phyloP scores from a whole-genome alignment of 1,140 invertebrate genomes.

The Drosophila bifasciata region DNA sequence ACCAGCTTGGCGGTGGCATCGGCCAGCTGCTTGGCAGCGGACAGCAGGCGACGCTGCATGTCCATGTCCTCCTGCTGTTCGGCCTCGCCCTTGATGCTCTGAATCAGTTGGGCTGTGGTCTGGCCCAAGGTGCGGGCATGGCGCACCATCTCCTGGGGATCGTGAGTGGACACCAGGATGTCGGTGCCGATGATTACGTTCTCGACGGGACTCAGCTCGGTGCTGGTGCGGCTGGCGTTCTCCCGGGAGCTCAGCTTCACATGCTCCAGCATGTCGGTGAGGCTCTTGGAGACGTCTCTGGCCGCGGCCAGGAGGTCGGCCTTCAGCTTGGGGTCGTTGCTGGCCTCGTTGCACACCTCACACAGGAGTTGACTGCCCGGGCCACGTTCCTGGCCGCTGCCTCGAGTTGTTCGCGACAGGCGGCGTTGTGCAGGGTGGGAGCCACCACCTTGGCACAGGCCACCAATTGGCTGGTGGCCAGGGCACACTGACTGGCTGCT shows the following conservation, averaged over 20 bases:
- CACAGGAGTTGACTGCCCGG: constrained; percentile 96
- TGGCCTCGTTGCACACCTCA: constrained; percentile 90
- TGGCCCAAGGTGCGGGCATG: constrained; percentile 96
- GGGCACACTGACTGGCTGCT: constrained; percentile 97
- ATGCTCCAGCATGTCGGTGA: constrained; percentile 96
- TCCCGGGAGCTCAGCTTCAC: constrained; percentile 88
- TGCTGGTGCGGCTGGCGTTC: constrained; percentile 85
- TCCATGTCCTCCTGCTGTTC: constrained; percentile 94
- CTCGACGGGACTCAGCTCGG: constrained; percentile 93
- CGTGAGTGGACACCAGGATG: constrained; percentile 92
- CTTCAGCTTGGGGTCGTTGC: constrained; percentile 88
- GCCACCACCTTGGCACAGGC: constrained; percentile 98
- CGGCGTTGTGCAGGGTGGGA: constrained; percentile 93
- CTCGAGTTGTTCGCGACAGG: constrained; percentile 97
- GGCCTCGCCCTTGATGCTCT: constrained; percentile 96
- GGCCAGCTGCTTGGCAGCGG: constrained; percentile 96
- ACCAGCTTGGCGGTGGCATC: constrained; percentile 98
- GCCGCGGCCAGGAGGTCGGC: constrained; percentile 94
- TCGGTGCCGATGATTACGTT: constrained; percentile 96
- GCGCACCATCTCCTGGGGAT: constrained; percentile 96
- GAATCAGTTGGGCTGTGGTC: constrained; percentile 95
- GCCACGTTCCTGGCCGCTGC: constrained; percentile 97
- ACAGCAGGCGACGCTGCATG: constrained; percentile 93
- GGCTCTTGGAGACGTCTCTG: constrained; percentile 93
- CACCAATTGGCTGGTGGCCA: constrained; percentile 98